Base-by-base conservation (phyloP, 2,797 vertebrate species). In the Sciurus vulgaris region DNA sequence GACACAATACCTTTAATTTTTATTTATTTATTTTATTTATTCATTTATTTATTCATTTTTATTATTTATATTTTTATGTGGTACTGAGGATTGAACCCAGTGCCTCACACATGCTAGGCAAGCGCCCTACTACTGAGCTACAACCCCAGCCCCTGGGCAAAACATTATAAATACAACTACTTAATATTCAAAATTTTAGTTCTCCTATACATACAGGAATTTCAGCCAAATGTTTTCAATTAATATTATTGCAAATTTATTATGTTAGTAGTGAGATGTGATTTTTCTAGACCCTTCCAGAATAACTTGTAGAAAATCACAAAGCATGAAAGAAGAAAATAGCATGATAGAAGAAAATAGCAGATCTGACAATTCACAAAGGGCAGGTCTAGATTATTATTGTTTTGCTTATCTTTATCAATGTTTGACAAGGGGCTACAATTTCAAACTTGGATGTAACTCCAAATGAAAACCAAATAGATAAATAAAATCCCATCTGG, bases 381-480 rank as follows among this genome's bases (percentile, higher is more conserved):
- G 92, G 15, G 56, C 44, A 84, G 59, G 33, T 35, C 69, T 59
- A 63, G 26, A 88, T 67, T 41, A 86, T 56, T 76, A 70, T 65
- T 59, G n/a, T 74, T 93, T 88, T 83, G 90, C 33, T 86, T 76
- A 82, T 90, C 84, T 96, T 54, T 69, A 28, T 70, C 24, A 2
- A 26, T 76, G 51, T 76, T 70, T 85, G 56, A 87, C 35, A 89
- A 69, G 35, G 56, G 20, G 35, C 47, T 77, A 54, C 0, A 0
- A 41, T 86, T 88, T 93, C 69, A 72, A 35, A 72, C 35, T n/a
- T 44, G n/a, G 22, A 14, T 61, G 22, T 41, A 35, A n/a, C 49
- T 94, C 63, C 85, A 84, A 90, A 82, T 69, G 65, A 72, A 89
- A 89, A 65, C 67, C 72, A 89, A 88, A 92, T 63, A 94, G 70